phyloP scores from a whole-genome alignment of 2,113 vertebrate genomes.

The Vidua chalybeata region DNA sequence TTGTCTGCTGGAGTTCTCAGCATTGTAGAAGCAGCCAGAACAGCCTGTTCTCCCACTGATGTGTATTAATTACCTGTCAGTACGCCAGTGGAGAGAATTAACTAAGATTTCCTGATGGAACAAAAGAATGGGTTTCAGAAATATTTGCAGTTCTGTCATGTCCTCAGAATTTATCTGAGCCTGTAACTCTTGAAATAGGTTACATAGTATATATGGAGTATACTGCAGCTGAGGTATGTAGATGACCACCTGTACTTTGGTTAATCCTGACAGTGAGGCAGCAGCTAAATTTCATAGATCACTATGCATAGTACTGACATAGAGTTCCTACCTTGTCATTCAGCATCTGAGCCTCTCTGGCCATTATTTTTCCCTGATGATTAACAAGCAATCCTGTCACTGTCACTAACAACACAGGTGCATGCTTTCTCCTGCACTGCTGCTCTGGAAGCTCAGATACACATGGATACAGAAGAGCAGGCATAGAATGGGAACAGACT shows the following conservation, averaged over 20 bases:
- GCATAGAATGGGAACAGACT: neutral
- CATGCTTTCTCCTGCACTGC: neutral
- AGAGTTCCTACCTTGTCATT: neutral
- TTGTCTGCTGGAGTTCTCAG: neutral
- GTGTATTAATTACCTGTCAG: neutral
- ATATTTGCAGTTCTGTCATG: neutral
- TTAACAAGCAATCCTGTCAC: neutral
- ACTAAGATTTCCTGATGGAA: neutral
- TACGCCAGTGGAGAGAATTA: neutral
- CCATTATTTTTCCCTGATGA: neutral
- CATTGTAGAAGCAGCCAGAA: neutral
- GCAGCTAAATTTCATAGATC: neutral
- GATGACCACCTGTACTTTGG: neutral
- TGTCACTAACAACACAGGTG: neutral
- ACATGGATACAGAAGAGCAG: neutral
- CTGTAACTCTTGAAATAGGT: neutral
- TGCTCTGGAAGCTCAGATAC: neutral
- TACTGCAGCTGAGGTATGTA: neutral
- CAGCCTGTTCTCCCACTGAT: neutral
- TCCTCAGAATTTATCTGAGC: neutral
- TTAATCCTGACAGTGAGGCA: neutral
- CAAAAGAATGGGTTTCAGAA: neutral
- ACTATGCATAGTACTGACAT: fast-evolving
- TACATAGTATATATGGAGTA: neutral
- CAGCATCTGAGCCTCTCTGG: neutral